Base-by-base conservation (phyloP, 2,797 vertebrate species). In the Cyprinella venusta region DNA sequence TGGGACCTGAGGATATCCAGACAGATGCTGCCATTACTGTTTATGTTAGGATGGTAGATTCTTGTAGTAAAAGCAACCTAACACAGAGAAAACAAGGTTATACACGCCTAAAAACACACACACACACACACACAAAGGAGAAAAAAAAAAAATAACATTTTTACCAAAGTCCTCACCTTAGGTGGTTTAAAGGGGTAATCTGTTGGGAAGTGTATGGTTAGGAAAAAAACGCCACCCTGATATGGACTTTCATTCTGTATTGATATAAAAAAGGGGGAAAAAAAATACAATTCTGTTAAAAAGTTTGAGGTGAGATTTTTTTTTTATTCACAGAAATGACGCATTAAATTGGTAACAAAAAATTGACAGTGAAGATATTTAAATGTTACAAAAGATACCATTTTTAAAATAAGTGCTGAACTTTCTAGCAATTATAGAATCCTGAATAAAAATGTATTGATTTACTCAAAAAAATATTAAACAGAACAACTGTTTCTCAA, bases 21-120 rank as follows among this genome's bases (percentile, higher is more conserved):
- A 90, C 94, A 95, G 88, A 96, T 95, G 88, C 87, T 95, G 89
- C 95, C 93, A 1, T 95, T 96, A 92, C 91, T 93, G 92, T 94
- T 95, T 87, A 96, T 95, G 91, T 95, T 96, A 83, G 93, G 94
- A 89, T 96, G 94, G 90, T 96, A 96, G 94, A 97, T 97, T 96
- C 95, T 94, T 90, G 96, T 97, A 82, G 96, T 97, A 92, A 97
- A 97, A 86, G 96, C 95, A 93, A 98, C 96, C 97, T 98, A 77
- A 61, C 2, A 30, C 0, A 75, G 40, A 76, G 6, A 84, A 8
- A 67, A 54, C 7, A 21, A 21, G 36, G 30, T 79, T 59, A 81
- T 52, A 54, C n/a, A 68, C 61, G 24, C 26, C 26, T 68, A 59
- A 8, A 21, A 15, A 26, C 8, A 76, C 75, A 36, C 16, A 65